Evolutionary conservation across 2,888 invertebrate genomes (phyloP).

Genomic region (Xylocampa areola): DNA sequence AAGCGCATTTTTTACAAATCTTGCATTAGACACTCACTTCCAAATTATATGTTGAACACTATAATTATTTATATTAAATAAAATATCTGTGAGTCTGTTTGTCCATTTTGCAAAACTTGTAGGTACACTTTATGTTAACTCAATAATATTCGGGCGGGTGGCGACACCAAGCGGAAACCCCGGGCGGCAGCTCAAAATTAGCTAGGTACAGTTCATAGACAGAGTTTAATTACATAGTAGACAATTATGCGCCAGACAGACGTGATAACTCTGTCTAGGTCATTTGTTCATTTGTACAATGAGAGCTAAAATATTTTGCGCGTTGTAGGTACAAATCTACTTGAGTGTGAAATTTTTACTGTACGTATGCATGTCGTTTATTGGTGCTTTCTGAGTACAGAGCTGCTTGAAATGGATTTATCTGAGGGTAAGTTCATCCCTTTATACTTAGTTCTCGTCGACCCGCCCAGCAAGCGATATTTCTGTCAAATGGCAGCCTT

Average conservation of each 20-base stretch:
- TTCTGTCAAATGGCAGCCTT: too few relatives aligned
- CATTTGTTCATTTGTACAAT: slow-evolving; percentile 74
- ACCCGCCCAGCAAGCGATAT: too few relatives aligned
- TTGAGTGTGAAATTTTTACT: slow-evolving; percentile 42
- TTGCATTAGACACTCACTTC: slow-evolving; percentile 12
- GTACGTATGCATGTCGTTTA: neutral
- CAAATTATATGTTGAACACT: slow-evolving; percentile 37
- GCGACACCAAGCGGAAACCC: slow-evolving; percentile 35
- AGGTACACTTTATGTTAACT: slow-evolving; percentile 11
- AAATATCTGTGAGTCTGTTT: slow-evolving; percentile 20
- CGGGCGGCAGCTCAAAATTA: slow-evolving; percentile 32
- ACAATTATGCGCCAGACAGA: slow-evolving; percentile 83
- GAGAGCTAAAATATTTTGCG: slow-evolving; percentile 68
- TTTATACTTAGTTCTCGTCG: too few relatives aligned
- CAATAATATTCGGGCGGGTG: slow-evolving; percentile 17
- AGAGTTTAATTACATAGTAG: slow-evolving; percentile 80
- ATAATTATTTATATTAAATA: slow-evolving; percentile 38
- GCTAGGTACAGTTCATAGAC: slow-evolving; percentile 69
- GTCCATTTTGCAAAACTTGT: slow-evolving; percentile 17
- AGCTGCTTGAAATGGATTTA: too few relatives aligned
- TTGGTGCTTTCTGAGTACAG: neutral
- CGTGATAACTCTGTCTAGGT: slow-evolving; percentile 82
- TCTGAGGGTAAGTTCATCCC: too few relatives aligned
- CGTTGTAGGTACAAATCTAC: slow-evolving; percentile 45
- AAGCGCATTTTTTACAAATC: slow-evolving; percentile 23